A percentile compares a stretch with the other conserved stretches of the same genome.
phyloP scores from a whole-genome alignment of 2,888 invertebrate species.

The Clitarchus hookeri region DNA sequence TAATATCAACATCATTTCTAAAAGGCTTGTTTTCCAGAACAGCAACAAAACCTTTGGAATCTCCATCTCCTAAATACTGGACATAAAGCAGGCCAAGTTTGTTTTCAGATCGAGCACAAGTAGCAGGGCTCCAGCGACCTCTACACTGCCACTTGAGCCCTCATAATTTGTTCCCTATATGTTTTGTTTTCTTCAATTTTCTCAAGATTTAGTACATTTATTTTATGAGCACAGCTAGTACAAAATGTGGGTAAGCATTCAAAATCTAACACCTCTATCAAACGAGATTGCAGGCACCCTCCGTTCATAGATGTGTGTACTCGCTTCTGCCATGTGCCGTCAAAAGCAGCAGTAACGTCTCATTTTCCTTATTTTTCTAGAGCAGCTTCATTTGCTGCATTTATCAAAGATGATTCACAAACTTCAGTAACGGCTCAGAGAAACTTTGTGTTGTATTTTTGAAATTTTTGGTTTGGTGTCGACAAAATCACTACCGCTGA shows the following conservation, averaged over 20 bases:
- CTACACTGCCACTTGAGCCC: neutral
- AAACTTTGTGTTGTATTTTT: neutral
- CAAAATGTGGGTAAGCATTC: neutral
- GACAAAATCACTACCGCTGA: neutral
- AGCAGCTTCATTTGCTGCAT: neutral
- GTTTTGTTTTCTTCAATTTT: neutral
- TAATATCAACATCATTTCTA: neutral
- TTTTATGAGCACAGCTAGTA: neutral
- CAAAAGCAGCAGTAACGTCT: slow-evolving; percentile 17
- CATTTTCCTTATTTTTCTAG: neutral
- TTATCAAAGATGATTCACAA: neutral
- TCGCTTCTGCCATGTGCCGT: neutral
- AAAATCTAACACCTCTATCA: slow-evolving; percentile 17
- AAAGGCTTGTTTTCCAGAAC: neutral
- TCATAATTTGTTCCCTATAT: neutral
- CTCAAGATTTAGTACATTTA: neutral
- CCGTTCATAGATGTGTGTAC: neutral
- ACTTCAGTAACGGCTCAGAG: neutral
- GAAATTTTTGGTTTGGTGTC: neutral
- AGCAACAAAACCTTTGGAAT: slow-evolving; percentile 1
- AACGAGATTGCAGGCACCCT: neutral
- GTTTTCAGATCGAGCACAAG: neutral
- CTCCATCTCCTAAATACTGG: neutral
- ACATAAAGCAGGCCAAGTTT: neutral
- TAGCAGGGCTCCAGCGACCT: neutral